These are phyloP conservation scores for Drosophila pandora DNA, from an alignment of 1,140 invertebrate genomes.

Conservation along the genomic window DNA sequence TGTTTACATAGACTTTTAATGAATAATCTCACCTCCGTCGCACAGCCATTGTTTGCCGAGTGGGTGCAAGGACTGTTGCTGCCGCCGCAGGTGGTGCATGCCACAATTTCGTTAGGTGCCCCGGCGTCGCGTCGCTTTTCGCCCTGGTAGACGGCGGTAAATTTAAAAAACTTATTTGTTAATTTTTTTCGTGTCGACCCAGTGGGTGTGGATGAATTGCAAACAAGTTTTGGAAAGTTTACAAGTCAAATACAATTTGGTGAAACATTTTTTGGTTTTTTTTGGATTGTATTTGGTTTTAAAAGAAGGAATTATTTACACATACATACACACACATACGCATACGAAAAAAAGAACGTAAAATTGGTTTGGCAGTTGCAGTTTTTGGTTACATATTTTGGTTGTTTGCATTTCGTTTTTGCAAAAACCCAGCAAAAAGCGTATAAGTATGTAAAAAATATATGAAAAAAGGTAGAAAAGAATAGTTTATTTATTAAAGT, in stretches of 20 bases:
- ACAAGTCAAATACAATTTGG: constrained; percentile 38
- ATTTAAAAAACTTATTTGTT: constrained; percentile 80
- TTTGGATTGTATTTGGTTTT: neutral
- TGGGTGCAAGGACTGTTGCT: constrained; percentile 92
- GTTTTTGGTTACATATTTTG: constrained; percentile 55
- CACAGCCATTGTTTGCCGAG: constrained; percentile 93
- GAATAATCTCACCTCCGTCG: constrained; percentile 88
- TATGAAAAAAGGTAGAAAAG: constrained; percentile 67
- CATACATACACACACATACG: constrained; percentile 50
- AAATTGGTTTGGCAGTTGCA: constrained; percentile 61
- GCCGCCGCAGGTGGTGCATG: constrained; percentile 90
- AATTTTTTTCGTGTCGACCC: constrained; percentile 40
- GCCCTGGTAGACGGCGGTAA: constrained; percentile 86
- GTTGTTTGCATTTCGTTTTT: constrained; percentile 63
- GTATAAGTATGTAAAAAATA: constrained; percentile 42
- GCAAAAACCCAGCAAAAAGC: constrained; percentile 72
- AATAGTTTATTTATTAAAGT: constrained; percentile 56
- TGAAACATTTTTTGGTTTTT: constrained; percentile 8
- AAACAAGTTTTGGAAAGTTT: constrained; percentile 45
- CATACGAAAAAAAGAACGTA: constrained; percentile 52
- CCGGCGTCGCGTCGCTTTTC: constrained; percentile 91
- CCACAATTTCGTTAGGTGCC: constrained; percentile 90
- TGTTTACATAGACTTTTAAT: neutral
- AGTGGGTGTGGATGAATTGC: constrained; percentile 18
- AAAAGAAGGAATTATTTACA: constrained; percentile 55